phyloP scores from a whole-genome alignment of 2,113 vertebrate genomes.

The Scophthalmus maximus region DNA sequence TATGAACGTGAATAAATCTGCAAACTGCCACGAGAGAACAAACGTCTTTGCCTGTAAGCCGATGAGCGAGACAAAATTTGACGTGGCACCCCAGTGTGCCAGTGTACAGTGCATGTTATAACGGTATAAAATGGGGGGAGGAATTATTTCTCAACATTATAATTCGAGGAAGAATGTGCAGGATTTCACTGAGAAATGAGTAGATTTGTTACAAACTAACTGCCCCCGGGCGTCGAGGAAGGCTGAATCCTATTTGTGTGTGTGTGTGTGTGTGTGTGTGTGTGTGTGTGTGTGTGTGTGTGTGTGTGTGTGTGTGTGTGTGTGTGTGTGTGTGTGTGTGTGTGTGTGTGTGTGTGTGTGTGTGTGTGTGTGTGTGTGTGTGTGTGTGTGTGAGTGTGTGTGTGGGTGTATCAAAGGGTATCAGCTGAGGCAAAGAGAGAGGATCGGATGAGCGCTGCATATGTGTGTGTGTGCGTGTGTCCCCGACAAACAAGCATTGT shows the following conservation, averaged over 20 bases:
- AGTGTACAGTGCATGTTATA: background rate
- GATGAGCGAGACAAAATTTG: background rate
- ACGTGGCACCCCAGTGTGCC: background rate
- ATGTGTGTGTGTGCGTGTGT: conserved; percentile 40
- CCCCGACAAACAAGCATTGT: conserved; percentile 77
- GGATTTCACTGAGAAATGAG: conserved; percentile 21
- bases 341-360: conserved; percentile 10
- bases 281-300: conserved; percentile 27
- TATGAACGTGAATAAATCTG: too few relatives aligned
- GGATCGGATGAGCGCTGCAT: conserved; percentile 49
- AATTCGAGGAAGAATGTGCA: conserved; percentile 22
- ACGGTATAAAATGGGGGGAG: conserved; percentile 16
- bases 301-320: conserved; percentile 36
- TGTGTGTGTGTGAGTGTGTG: conserved; percentile 19
- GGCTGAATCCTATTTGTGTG: conserved; percentile 41
- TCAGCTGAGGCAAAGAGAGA: conserved; percentile 61
- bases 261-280: background rate
- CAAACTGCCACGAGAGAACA: too few relatives aligned
- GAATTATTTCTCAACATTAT: conserved; percentile 37
- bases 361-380: conserved; percentile 42
- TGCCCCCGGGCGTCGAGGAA: conserved; percentile 45
- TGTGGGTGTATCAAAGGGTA: conserved; percentile 67
- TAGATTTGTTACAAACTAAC: conserved; percentile 64
- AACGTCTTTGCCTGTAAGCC: too few relatives aligned
- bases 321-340: conserved; percentile 30